These are phyloP conservation scores for Tringa solitaria DNA, from an alignment of 2,113 vertebrate species.

Conservation along the genomic window DNA sequence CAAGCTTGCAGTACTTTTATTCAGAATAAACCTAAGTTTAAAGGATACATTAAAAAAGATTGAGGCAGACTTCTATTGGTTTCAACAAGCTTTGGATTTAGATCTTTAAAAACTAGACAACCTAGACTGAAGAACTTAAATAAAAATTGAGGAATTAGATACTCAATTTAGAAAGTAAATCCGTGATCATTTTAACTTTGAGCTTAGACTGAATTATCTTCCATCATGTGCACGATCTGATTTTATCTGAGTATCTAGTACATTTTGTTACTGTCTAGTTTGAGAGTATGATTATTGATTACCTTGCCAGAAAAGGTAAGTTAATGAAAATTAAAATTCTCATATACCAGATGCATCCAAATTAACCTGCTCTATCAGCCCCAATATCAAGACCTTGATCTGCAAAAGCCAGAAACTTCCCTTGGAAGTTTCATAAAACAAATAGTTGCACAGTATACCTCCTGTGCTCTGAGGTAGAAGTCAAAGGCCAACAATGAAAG, in stretches of 20 bases:
- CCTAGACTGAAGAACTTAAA: background rate
- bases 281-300: background rate
- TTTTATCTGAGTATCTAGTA: background rate
- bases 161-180: background rate
- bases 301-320: background rate
- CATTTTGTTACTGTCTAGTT: background rate
- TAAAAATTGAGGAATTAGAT: background rate
- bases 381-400: background rate
- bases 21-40: background rate
- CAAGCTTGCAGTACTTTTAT: background rate
- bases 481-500: background rate
- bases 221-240: fast-evolving
- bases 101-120: background rate
- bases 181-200: background rate
- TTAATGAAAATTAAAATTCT: background rate
- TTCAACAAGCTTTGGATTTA: background rate
- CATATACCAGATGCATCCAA: background rate
- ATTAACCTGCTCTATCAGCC: background rate
- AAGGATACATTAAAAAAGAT: background rate
- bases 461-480: background rate
- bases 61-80: background rate
- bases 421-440: background rate
- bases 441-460: background rate
- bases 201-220: background rate
- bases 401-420: background rate